Evolutionary conservation across 1,140 invertebrate genomes (phyloP).

Genomic region (Akabosia matsudoensis): DNA sequence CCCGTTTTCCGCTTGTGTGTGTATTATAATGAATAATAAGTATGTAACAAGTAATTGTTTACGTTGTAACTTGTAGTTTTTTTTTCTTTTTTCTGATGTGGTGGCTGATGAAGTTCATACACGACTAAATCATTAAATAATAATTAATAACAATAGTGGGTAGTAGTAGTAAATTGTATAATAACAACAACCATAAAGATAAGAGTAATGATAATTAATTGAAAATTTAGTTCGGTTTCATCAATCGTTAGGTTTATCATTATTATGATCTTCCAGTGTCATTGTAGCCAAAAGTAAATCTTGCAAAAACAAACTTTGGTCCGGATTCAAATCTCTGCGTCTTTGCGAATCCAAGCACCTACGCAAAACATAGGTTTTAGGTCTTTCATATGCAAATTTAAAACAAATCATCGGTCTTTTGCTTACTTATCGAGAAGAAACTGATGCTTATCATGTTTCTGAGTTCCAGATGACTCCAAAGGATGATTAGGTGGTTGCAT

Average conservation of each 20-base stretch:
- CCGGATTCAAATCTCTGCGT: conserved; percentile 57
- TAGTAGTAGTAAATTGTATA: neutral
- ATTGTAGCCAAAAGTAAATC: conserved; percentile 65
- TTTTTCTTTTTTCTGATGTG: too few species aligned
- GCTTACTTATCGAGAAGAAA: conserved; percentile 46
- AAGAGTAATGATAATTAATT: neutral
- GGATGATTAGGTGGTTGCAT: conserved; percentile 52
- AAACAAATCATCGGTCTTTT: too few species aligned
- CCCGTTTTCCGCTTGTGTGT: too few species aligned
- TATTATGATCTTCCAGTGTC: conserved; percentile 47
- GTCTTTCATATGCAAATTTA: too few species aligned
- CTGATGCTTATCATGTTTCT: conserved; percentile 40
- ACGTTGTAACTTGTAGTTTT: too few species aligned
- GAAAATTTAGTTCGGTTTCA: conserved; percentile 32
- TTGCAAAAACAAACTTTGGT: conserved; percentile 66
- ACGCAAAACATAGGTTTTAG: too few species aligned
- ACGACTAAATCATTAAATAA: neutral
- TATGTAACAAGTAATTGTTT: too few species aligned
- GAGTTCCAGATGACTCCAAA: conserved; percentile 61
- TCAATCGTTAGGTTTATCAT: conserved; percentile 40
- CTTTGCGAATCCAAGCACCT: conserved; percentile 63
- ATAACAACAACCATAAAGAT: too few species aligned
- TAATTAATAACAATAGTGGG: neutral
- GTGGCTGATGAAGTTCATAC: neutral
- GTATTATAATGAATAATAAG: too few species aligned